phyloP scores from a whole-genome alignment of 1,140 invertebrate species.

The Drosophila kurseongensis region DNA sequence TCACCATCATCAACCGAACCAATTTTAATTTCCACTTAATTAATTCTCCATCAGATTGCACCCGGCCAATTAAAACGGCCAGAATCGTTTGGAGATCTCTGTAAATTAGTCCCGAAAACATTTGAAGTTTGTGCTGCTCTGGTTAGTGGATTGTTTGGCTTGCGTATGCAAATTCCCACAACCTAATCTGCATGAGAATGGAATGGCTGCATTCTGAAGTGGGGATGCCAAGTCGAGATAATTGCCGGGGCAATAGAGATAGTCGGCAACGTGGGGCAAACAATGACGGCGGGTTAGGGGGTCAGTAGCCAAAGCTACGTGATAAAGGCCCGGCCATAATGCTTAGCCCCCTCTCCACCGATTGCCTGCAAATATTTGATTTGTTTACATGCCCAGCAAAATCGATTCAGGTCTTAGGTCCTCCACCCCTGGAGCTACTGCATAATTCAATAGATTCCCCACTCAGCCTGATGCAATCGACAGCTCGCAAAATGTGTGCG shows the following conservation, averaged over 20 bases:
- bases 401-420: slow-evolving; percentile 19
- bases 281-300: slow-evolving; percentile 15
- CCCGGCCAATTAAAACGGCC: slow-evolving; percentile 25
- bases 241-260: slow-evolving; percentile 25
- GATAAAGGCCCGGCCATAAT: slow-evolving; percentile 24
- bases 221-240: slow-evolving; percentile 29
- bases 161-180: slow-evolving; percentile 65
- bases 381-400: slow-evolving; percentile 28
- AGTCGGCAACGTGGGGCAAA: slow-evolving; percentile 13
- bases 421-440: slow-evolving; percentile 18
- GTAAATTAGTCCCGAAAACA: slow-evolving; percentile 44
- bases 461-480: slow-evolving; percentile 67
- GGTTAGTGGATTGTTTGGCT: slow-evolving; percentile 21
- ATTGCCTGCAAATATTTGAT: slow-evolving; percentile 37
- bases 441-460: slow-evolving; percentile 70
- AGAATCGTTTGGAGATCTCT: slow-evolving; percentile 16
- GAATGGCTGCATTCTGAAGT: slow-evolving; percentile 27
- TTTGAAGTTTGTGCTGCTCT: slow-evolving; percentile 9
- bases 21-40: slow-evolving; percentile 44
- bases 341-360: background rate
- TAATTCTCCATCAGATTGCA: slow-evolving; percentile 25
- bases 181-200: slow-evolving; percentile 47
- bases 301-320: slow-evolving; percentile 23
- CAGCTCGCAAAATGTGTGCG: slow-evolving; percentile 65
- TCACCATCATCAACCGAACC: background rate